Base-by-base conservation (phyloP, 2,888 invertebrate genomes). In the Schrankia costaestrigalis region DNA sequence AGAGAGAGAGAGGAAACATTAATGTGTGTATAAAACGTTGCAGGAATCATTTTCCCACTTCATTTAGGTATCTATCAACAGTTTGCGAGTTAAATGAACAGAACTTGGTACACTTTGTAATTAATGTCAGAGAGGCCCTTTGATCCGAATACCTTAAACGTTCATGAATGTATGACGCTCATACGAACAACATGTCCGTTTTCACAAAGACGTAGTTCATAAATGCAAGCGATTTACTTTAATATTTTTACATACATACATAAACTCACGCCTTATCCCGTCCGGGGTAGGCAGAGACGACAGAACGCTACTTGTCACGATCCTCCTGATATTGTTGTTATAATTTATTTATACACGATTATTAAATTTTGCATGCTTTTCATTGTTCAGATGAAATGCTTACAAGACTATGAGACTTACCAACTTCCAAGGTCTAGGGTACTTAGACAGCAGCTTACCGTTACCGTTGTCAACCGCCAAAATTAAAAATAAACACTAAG, bases 121-220 rank as follows among this genome's bases (percentile, higher is more conserved):
- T 78, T 71, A 76, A 71, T 50, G 63, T 63, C 70, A 61, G 53
- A 53, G 47, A 39, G 53, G 42, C 51, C 59, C 78, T 82, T 83
- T 83, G 82, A 83, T 82, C 76, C 63, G 54, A 53, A 59, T 63
- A 73, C 68, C 70, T 76, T 67, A 61, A 65, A 72, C 65, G 70
- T 63, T 66, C 64, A 58, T 62, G 61, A 69, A 70, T 63, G 67
- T 71, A 66, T 69, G 71, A 71, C 56, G 52, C 51, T 64, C 63
- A 65, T 71, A 70, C 67, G 59, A 65, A 63, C 57, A 63, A 63
- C 63, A 65, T 66, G 63, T 50, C 43, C 43, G 51, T 53, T 40
- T 49, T 49, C 35, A 29, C 4, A 30, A 10, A 11, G 37, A 19
- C 11, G 4, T 30, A 54, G 63, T 43, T 17, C 15, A 52, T 11